phyloP scores from a whole-genome alignment of 2,888 invertebrate species.

The Philereme transversata region DNA sequence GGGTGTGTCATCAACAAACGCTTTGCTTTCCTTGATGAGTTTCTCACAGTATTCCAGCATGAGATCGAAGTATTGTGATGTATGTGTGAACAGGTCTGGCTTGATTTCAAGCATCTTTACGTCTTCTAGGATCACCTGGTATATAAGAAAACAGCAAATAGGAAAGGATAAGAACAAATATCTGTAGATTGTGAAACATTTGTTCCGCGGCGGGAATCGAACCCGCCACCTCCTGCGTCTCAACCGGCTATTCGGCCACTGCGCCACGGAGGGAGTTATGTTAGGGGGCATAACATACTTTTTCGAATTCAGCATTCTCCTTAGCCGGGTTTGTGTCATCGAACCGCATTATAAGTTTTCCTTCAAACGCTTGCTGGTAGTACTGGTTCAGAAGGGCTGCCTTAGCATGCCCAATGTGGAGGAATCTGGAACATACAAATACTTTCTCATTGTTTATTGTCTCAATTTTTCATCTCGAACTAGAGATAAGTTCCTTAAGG shows the following conservation, averaged over 20 bases:
- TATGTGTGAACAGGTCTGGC: slow-evolving; percentile 96
- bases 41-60: slow-evolving; percentile 95
- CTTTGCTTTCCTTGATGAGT: slow-evolving; percentile 93
- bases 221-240: too few relatives aligned
- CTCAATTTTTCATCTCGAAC: too few relatives aligned
- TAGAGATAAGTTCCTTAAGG: too few relatives aligned
- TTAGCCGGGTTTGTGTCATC: slow-evolving; percentile 99
- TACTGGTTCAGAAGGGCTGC: slow-evolving; percentile 99
- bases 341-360: slow-evolving; percentile 98
- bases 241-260: too few relatives aligned
- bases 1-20: slow-evolving; percentile 98
- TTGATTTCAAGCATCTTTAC: slow-evolving; percentile 95
- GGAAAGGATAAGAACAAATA: too few relatives aligned
- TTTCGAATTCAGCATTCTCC: slow-evolving; percentile 98
- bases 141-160: too few relatives aligned
- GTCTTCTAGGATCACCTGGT: slow-evolving; percentile 93
- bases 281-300: slow-evolving; percentile 82
- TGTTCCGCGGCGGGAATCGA: too few relatives aligned
- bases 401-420: slow-evolving; percentile 99
- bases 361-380: slow-evolving; percentile 96
- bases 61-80: slow-evolving; percentile 97
- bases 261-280: not conserved
- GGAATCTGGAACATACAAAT: slow-evolving; percentile 81
- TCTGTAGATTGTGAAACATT: too few relatives aligned
- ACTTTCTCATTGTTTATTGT: not conserved